A percentile compares a stretch with the other conserved stretches of the same genome.
Conservation (phyloP, 2,113 vertebrate species). For the Toxotes chatareus region DNA sequence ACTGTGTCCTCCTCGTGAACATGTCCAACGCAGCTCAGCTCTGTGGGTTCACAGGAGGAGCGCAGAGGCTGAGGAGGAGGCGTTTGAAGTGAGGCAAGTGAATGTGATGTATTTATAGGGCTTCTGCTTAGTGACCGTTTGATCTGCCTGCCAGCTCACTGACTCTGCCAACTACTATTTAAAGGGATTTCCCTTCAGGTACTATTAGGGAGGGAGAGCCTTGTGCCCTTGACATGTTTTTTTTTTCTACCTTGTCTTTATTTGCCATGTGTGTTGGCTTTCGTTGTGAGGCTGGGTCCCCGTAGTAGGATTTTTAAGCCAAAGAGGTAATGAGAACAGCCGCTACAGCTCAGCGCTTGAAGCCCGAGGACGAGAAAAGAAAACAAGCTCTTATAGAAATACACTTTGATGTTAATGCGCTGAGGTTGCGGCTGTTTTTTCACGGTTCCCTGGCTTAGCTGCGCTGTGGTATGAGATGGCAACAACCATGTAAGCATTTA, state of each 20-base stretch:
- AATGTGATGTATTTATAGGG: slow-evolving; percentile 86
- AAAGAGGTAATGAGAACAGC: slow-evolving; percentile 68
- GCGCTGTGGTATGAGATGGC: slow-evolving; percentile 47
- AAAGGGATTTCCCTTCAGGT: slow-evolving; percentile 88
- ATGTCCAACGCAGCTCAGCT: slow-evolving; percentile 28
- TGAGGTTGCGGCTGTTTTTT: slow-evolving; percentile 67
- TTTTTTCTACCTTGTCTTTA: slow-evolving; percentile 63
- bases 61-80: slow-evolving; percentile 41
- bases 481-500: slow-evolving; percentile 71
- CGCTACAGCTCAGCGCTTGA: slow-evolving; percentile 61
- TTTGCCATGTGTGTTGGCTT: slow-evolving; percentile 71
- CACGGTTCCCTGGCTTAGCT: slow-evolving; percentile 56
- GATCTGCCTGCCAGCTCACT: slow-evolving; percentile 81
- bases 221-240: slow-evolving; percentile 57
- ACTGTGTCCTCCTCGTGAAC: slow-evolving; percentile 27
- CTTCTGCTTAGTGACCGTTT: slow-evolving; percentile 80
- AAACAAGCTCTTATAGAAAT: slow-evolving; percentile 84
- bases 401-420: slow-evolving; percentile 80
- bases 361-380: slow-evolving; percentile 67
- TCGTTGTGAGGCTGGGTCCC: slow-evolving; percentile 56
- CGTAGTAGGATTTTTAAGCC: slow-evolving; percentile 64
- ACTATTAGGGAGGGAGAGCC: slow-evolving; percentile 80
- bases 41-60: slow-evolving; percentile 47
- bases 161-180: slow-evolving; percentile 81
- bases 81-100: slow-evolving; percentile 77